These are phyloP conservation scores for Dicroscelio sp. DNA, from an alignment of 2,888 invertebrate genomes.

Conservation along the genomic window DNA sequence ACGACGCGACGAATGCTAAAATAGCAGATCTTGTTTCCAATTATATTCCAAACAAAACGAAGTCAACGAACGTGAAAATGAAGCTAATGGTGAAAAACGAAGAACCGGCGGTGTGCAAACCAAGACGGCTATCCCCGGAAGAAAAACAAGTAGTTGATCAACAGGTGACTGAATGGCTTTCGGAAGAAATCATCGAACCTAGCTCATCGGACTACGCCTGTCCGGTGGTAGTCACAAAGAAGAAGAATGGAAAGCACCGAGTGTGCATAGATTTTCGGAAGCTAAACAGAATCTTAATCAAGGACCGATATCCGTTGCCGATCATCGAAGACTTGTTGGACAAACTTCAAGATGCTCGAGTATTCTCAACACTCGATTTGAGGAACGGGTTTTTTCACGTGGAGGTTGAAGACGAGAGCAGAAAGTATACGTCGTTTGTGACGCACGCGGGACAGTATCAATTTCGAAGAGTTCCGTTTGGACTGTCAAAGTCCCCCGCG, in stretches of 20 bases:
- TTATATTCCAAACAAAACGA: constrained; percentile 21
- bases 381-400: constrained; percentile 81
- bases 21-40: background rate
- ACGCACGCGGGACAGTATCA: constrained; percentile 76
- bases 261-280: constrained; percentile 81
- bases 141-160: constrained; percentile 31
- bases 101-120: constrained; percentile 7
- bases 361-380: constrained; percentile 81
- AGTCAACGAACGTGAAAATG: constrained; percentile 16
- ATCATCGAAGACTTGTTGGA: constrained; percentile 81
- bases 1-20: background rate
- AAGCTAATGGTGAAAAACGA: constrained; percentile 5
- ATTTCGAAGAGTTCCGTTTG: constrained; percentile 71
- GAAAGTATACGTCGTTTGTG: constrained; percentile 79
- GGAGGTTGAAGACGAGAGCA: constrained; percentile 54
- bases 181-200: constrained; percentile 74
- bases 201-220: constrained; percentile 18
- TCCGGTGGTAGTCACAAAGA: constrained; percentile 78
- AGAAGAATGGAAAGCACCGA: constrained; percentile 76
- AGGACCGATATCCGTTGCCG: constrained; percentile 80
- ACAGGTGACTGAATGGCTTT: constrained; percentile 67
- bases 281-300: constrained; percentile 78
- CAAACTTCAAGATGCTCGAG: constrained; percentile 39
- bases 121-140: constrained; percentile 11
- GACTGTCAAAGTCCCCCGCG: constrained; percentile 73